Evolutionary conservation across 2,113 vertebrate genomes (phyloP), one percentile per base, ranked within the genome.

Genomic region (Brevimyrus niger): DNA sequence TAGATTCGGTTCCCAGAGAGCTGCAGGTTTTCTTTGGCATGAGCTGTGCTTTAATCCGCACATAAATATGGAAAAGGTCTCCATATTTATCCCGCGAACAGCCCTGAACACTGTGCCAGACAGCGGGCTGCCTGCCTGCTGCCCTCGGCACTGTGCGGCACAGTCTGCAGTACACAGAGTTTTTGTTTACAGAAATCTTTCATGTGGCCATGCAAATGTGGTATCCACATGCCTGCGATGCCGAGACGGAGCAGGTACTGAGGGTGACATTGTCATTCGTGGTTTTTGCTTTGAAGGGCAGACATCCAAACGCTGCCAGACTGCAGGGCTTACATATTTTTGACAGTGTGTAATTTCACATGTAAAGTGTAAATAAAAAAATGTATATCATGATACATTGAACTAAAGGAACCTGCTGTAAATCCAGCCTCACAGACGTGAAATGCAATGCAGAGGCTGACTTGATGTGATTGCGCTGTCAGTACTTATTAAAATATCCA

Each of bases 11-110:
- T 91, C 91, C 92, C 92, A 92, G 94, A 95, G 94, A 92, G 93
- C 91, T 93, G 88, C 90, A 91, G 92, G 92, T 95, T 95, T 95
- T 94, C 90, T 90, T 95, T 96, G 95, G 94, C 94, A 89, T 91
- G 87, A 76, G 88, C 58, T 58, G 86, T 88, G 84, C 91, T 93
- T 91, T 88, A 92, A 92, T 89, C 87, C 85, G 87, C 88, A 58
- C 89, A 82, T 73, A 88, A 92, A 91, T 92, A 38, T 88, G 92
- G 92, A 91, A 90, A 92, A 94, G 91, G 89, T 89, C 44, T 87
- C n/a, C 91, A 90, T 92, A 93, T 94, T 92, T 91, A 50, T 27
- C 47, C 92, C 89, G 90, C 90, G 93, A 93, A 93, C 93, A 23
- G 93, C 93, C 91, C 93, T 89, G 35, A 80, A 38, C 31, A 42